phyloP scores from a whole-genome alignment of 2,113 vertebrate genomes.

The Epinephelus cyanopodus region DNA sequence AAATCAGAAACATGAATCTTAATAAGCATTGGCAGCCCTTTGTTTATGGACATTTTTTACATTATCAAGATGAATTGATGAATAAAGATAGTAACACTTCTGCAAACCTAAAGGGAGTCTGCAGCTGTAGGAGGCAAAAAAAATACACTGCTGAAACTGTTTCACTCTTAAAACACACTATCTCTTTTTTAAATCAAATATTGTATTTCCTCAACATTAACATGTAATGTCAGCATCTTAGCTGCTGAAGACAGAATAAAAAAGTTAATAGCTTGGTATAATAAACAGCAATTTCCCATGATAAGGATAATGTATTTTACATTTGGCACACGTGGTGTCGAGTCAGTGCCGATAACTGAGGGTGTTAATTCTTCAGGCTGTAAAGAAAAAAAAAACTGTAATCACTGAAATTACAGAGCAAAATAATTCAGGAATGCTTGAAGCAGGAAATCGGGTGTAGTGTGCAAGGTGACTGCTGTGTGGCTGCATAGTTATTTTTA shows the following conservation, averaged over 20 bases:
- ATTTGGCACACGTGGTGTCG: slow-evolving; percentile 29
- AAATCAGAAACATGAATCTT: slow-evolving; percentile 61
- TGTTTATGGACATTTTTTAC: slow-evolving; percentile 63
- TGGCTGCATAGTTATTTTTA: slow-evolving; percentile 30
- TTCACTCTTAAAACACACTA: slow-evolving; percentile 22
- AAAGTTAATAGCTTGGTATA: slow-evolving; percentile 28
- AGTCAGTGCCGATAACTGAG: slow-evolving; percentile 22
- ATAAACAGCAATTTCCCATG: slow-evolving; percentile 9
- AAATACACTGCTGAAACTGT: background rate
- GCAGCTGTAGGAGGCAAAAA: slow-evolving; percentile 37
- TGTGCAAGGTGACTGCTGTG: slow-evolving; percentile 18
- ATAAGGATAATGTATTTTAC: slow-evolving; percentile 37
- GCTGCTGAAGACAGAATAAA: slow-evolving; percentile 13
- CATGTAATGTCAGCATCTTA: slow-evolving; percentile 27
- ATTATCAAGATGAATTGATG: slow-evolving; percentile 65
- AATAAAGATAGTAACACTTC: slow-evolving; percentile 57
- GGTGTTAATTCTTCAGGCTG: slow-evolving; percentile 9
- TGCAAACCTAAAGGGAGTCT: slow-evolving; percentile 44
- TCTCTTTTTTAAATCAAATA: slow-evolving; percentile 31
- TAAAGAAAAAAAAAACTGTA: slow-evolving; percentile 7
- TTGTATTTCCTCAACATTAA: slow-evolving; percentile 34
- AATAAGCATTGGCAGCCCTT: slow-evolving; percentile 53
- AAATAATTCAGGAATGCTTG: slow-evolving; percentile 26
- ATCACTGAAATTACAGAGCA: slow-evolving; percentile 39
- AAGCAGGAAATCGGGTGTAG: background rate